A percentile compares a stretch with the other conserved stretches of the same genome.
Conservation (phyloP, 2,113 vertebrate species). For the Silurus meridionalis region DNA sequence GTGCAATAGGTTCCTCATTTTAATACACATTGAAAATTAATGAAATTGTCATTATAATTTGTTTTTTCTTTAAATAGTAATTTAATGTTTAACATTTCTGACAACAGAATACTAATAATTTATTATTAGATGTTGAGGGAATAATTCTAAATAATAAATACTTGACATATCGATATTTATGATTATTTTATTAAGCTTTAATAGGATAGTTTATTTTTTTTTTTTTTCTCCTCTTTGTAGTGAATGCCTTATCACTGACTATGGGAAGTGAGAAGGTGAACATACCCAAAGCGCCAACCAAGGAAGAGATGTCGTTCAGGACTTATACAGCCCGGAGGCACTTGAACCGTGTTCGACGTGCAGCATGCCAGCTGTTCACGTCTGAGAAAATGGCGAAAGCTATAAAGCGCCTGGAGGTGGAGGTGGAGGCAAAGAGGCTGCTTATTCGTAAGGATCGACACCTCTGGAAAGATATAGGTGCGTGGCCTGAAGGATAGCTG, state of each 20-base stretch:
- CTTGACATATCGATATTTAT: neutral
- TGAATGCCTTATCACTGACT: constrained; percentile 79
- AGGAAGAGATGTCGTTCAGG: constrained; percentile 88
- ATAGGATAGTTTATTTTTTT: neutral
- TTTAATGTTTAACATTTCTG: neutral
- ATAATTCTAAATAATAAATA: neutral
- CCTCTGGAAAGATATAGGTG: constrained; percentile 96
- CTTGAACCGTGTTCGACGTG: constrained; percentile 82
- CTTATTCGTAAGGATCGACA: constrained; percentile 89
- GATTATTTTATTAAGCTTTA: neutral
- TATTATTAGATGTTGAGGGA: no score
- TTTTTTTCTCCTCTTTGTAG: constrained; percentile 60
- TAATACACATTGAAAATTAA: neutral
- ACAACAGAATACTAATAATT: neutral
- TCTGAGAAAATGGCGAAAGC: constrained; percentile 83
- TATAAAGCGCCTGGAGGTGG: constrained; percentile 85
- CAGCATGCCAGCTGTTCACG: constrained; percentile 84
- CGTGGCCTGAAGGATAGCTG: neutral
- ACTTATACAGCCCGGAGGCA: constrained; percentile 84
- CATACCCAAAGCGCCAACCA: constrained; percentile 86
- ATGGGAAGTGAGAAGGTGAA: constrained; percentile 79
- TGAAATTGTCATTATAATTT: no score
- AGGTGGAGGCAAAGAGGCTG: constrained; percentile 83
- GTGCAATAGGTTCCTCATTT: no score
- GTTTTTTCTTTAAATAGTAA: neutral